These are phyloP conservation scores for Helicoverpa armigera DNA, from an alignment of 1,140 invertebrate species.

Conservation along the genomic window DNA sequence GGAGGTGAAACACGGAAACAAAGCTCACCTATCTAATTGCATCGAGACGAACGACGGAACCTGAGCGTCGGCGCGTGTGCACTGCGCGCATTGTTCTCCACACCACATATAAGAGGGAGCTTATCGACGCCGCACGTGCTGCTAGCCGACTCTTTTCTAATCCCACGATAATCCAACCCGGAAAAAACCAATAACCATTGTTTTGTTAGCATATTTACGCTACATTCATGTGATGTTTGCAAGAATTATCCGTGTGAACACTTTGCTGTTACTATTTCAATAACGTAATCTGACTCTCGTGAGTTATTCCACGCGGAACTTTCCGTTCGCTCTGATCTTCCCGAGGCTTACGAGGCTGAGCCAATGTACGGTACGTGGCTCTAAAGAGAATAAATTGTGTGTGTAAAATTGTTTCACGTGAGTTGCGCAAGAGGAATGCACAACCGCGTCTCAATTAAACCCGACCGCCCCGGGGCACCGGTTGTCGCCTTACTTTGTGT, in stretches of 20 bases:
- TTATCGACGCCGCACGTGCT: slow-evolving; percentile 72
- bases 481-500: slow-evolving; percentile 61
- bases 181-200: slow-evolving; percentile 80
- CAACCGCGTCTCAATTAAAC: slow-evolving; percentile 66
- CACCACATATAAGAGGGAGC: slow-evolving; percentile 51
- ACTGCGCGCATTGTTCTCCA: slow-evolving; percentile 60
- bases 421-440: slow-evolving; percentile 52
- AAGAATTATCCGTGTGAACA: slow-evolving; percentile 72
- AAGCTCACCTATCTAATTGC: slow-evolving; percentile 59
- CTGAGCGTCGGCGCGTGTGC: slow-evolving; percentile 50
- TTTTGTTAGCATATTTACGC: slow-evolving; percentile 72
- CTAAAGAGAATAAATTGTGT: slow-evolving; percentile 52
- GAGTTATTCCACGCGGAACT: slow-evolving; percentile 62
- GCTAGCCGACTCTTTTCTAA: slow-evolving; percentile 63
- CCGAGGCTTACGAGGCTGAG: slow-evolving; percentile 10
- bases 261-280: slow-evolving; percentile 69
- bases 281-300: slow-evolving; percentile 66
- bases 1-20: slow-evolving; percentile 63
- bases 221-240: slow-evolving; percentile 69
- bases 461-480: slow-evolving; percentile 52
- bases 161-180: slow-evolving; percentile 77
- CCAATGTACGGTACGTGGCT: slow-evolving; percentile 68
- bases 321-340: slow-evolving; percentile 49
- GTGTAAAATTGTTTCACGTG: slow-evolving; percentile 60
- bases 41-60: slow-evolving; percentile 61